Evolutionary conservation across 2,797 vertebrate genomes (phyloP).

Genomic region (Mareca penelope): DNA sequence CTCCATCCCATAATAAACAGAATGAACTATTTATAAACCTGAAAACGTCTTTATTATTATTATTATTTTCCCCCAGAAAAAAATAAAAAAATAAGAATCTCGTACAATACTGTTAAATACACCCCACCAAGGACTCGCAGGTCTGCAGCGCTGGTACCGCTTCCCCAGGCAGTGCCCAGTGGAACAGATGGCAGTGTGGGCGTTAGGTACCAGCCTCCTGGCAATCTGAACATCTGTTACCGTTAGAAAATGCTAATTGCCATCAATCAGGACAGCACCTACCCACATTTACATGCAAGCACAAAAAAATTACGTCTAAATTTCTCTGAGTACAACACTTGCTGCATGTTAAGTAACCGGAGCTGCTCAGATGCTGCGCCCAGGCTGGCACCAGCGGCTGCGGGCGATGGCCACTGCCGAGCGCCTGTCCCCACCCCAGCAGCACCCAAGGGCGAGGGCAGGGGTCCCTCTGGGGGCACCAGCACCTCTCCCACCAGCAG

Average conservation of each 20-base stretch:
- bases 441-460: not conserved
- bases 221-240: conserved; percentile 93
- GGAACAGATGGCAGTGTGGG: conserved; percentile 90
- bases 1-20: conserved; percentile 70
- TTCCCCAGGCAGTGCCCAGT: conserved; percentile 78
- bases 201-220: conserved; percentile 90
- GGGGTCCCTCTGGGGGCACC: too few relatives aligned
- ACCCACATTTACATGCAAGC: conserved; percentile 85
- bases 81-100: not conserved
- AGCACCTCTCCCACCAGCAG: not conserved
- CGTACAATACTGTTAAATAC: conserved; percentile 34
- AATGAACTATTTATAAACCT: conserved; percentile 73
- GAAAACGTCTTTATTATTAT: conserved; percentile 73
- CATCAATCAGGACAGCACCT: conserved; percentile 92
- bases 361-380: conserved; percentile 47
- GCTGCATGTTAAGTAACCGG: conserved; percentile 76
- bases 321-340: conserved; percentile 77
- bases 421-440: not conserved
- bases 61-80: conserved; percentile 63
- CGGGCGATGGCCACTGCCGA: not conserved
- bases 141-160: conserved; percentile 50
- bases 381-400: not conserved
- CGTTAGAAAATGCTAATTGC: conserved; percentile 95
- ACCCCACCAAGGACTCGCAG: conserved; percentile 44
- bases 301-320: conserved; percentile 80